phyloP scores from a whole-genome alignment of 2,888 invertebrate species.

The Catocala fraxini region DNA sequence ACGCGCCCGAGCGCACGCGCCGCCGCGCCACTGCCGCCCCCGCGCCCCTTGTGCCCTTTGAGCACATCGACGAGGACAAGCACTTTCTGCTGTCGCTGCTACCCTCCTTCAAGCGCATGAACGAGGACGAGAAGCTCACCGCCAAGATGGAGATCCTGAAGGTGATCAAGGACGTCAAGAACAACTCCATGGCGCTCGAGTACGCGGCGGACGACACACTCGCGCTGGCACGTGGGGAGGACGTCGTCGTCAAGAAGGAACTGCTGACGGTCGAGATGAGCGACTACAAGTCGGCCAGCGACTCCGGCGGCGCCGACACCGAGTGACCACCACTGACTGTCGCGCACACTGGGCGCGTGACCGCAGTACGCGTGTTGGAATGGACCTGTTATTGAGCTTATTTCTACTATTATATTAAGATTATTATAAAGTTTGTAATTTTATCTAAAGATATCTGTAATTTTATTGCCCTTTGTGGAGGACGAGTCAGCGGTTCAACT shows the following conservation, averaged over 20 bases:
- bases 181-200: conserved; percentile 1
- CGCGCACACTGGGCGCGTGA: too few species aligned
- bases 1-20: background rate
- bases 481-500: too few species aligned
- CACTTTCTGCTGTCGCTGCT: conserved; percentile 64
- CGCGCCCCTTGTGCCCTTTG: conserved; percentile 5
- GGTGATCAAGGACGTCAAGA: conserved; percentile 50
- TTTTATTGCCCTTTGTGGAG: too few species aligned
- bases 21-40: background rate
- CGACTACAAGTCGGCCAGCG: conserved; percentile 4
- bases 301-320: background rate
- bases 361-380: background rate
- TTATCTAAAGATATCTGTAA: too few species aligned
- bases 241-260: conserved; percentile 2
- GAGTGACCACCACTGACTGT: conserved; percentile 1
- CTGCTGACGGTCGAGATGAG: conserved; percentile 1
- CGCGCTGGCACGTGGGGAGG: background rate
- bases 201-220: background rate
- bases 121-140: conserved; percentile 59
- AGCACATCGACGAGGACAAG: conserved; percentile 57
- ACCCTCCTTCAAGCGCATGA: conserved; percentile 62
- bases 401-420: too few species aligned
- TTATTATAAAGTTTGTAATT: too few species aligned
- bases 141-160: conserved; percentile 65
- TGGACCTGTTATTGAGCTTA: conserved; percentile 4